A percentile compares a stretch with the other conserved stretches of the same genome.
These are phyloP conservation scores for Microctonus aethiopoides DNA, from an alignment of 2,888 invertebrate species.

Conservation along the genomic window DNA sequence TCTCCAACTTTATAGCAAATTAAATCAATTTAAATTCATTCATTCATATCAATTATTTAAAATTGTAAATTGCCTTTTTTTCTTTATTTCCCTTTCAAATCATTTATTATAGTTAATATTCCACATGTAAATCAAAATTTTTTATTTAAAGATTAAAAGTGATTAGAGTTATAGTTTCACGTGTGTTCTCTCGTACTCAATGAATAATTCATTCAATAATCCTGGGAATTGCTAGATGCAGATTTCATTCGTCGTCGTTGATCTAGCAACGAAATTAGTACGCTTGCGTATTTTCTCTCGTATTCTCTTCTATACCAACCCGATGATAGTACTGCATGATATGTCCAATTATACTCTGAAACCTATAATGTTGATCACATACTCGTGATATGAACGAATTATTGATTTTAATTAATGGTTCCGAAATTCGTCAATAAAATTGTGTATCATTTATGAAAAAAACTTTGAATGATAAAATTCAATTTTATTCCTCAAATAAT, in stretches of 20 bases:
- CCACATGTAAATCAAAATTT: no score
- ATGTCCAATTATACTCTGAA: background rate
- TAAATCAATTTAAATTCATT: background rate
- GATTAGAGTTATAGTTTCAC: background rate
- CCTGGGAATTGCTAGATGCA: constrained; percentile 48
- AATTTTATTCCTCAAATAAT: no score
- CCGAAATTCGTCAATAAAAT: background rate
- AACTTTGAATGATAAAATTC: background rate
- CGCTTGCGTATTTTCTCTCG: constrained; percentile 3
- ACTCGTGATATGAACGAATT: background rate
- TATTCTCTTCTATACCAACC: background rate
- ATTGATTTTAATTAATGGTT: background rate
- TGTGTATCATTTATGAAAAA: background rate
- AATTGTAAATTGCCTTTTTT: background rate
- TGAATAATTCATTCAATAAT: constrained; percentile 63
- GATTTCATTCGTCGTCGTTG: constrained; percentile 46
- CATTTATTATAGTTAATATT: no score
- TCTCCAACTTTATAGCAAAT: no score
- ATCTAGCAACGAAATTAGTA: constrained; percentile 46
- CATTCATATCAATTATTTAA: no score
- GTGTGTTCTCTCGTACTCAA: constrained; percentile 26
- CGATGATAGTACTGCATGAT: background rate
- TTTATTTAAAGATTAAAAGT: background rate
- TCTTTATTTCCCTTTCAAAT: no score
- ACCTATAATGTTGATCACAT: background rate